These are phyloP conservation scores for Acrobasis repandana DNA, from an alignment of 2,888 invertebrate genomes.

Conservation along the genomic window DNA sequence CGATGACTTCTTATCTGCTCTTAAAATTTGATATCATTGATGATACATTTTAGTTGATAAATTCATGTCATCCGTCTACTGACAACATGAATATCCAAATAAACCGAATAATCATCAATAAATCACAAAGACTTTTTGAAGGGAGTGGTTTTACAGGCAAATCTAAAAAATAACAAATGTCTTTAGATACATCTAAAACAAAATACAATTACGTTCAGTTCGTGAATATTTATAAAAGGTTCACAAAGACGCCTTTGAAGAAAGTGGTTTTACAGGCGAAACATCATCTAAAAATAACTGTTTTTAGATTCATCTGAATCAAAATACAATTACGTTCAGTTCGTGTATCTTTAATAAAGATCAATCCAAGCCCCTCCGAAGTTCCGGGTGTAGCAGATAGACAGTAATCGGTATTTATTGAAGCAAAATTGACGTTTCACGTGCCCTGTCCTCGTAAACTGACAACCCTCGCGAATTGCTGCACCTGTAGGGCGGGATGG, in stretches of 20 bases:
- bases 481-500: constrained; percentile 2
- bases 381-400: constrained; percentile 8
- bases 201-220: neutral
- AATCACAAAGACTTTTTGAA: too few species aligned
- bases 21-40: too few species aligned
- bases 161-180: too few species aligned
- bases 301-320: neutral
- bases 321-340: neutral
- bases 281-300: too few species aligned
- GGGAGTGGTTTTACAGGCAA: too few species aligned
- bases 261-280: too few species aligned
- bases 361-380: constrained; percentile 4
- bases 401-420: constrained; percentile 22
- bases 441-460: constrained; percentile 22
- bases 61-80: too few species aligned
- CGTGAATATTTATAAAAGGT: constrained; percentile 12
- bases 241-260: too few species aligned
- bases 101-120: too few species aligned
- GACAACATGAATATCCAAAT: too few species aligned
- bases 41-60: too few species aligned
- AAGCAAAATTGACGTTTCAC: constrained; percentile 18
- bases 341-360: constrained; percentile 15
- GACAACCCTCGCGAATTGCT: constrained; percentile 17
- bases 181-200: neutral
- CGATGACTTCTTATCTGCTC: too few species aligned